A percentile compares a stretch with the other conserved stretches of the same genome.
These are phyloP conservation scores for Apus apus DNA, from an alignment of 2,113 vertebrate genomes.

Conservation along the genomic window DNA sequence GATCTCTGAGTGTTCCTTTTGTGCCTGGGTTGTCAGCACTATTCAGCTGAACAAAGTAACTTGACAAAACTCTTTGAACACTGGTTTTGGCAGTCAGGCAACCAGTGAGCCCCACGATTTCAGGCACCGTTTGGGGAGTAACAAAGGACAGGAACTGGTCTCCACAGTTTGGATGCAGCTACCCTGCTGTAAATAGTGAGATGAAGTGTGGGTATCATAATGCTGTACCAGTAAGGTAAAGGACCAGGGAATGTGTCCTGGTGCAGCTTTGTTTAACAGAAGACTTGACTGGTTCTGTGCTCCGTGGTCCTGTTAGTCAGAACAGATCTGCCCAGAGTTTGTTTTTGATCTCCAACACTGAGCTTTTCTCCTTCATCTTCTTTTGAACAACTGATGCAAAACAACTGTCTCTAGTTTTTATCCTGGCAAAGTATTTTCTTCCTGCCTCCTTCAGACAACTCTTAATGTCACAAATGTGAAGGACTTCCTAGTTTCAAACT, in stretches of 20 bases:
- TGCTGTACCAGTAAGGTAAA: not conserved
- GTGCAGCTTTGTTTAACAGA: not conserved
- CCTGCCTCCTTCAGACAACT: not conserved
- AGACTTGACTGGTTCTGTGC: not conserved
- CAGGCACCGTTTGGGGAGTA: not conserved
- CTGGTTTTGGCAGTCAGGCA: not conserved
- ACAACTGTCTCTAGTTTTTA: not conserved
- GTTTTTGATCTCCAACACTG: not conserved
- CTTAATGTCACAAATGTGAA: not conserved
- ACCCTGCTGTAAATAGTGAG: not conserved
- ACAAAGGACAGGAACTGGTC: not conserved
- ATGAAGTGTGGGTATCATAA: not conserved
- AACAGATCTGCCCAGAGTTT: not conserved
- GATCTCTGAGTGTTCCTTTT: not conserved
- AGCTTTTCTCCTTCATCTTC: not conserved
- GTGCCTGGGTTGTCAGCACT: not conserved
- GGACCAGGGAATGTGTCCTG: not conserved
- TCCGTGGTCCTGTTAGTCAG: not conserved
- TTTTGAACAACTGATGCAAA: not conserved
- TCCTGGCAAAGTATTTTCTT: not conserved
- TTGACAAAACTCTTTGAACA: not conserved
- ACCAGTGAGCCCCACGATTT: not conserved
- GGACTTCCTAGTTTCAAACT: not conserved
- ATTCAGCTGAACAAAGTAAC: not conserved
- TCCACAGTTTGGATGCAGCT: not conserved